Percentiles rank a stretch among this genome's conserved stretches.
These are phyloP conservation scores for Drosophila kokeensis DNA, from an alignment of 2,888 invertebrate genomes.

Conservation along the genomic window DNA sequence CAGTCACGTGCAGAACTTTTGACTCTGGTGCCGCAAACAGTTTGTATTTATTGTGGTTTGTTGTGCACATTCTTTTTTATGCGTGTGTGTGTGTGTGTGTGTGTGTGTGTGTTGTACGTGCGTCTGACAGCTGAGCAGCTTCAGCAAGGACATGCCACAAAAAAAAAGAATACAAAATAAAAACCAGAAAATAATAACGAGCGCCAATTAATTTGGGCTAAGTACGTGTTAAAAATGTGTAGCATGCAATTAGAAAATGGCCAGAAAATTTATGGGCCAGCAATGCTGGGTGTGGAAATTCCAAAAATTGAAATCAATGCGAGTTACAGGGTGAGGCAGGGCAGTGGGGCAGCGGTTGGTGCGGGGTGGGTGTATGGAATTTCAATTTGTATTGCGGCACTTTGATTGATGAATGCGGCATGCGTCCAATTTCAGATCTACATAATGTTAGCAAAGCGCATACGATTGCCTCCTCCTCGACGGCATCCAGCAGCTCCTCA, in stretches of 20 bases:
- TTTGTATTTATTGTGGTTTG: slow-evolving; percentile 78
- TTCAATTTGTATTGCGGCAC: slow-evolving; percentile 60
- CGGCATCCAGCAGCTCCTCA: slow-evolving; percentile 73
- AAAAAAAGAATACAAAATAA: slow-evolving; percentile 6
- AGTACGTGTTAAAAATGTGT: slow-evolving; percentile 74
- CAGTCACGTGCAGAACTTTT: slow-evolving; percentile 72
- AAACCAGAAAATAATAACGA: slow-evolving; percentile 36
- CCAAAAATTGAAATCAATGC: slow-evolving; percentile 60
- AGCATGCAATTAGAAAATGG: slow-evolving; percentile 72
- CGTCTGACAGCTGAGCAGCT: slow-evolving; percentile 65
- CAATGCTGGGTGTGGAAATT: slow-evolving; percentile 18
- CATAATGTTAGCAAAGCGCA: slow-evolving; percentile 66
- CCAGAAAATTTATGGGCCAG: slow-evolving; percentile 68
- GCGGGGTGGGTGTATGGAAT: slow-evolving; percentile 27
- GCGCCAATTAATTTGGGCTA: slow-evolving; percentile 77
- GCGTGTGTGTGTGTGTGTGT: not conserved
- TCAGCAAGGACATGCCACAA: slow-evolving; percentile 29
- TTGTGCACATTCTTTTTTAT: slow-evolving; percentile 30
- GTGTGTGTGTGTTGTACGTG: slow-evolving; percentile 49
- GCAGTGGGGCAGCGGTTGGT: not conserved
- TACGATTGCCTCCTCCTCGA: slow-evolving; percentile 67
- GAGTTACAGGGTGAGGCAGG: not conserved
- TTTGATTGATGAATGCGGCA: slow-evolving; percentile 74
- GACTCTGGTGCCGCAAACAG: slow-evolving; percentile 58
- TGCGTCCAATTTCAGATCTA: slow-evolving; percentile 65